Base-by-base conservation (phyloP, 2,113 vertebrate species). In the Acanthisitta chloris region DNA sequence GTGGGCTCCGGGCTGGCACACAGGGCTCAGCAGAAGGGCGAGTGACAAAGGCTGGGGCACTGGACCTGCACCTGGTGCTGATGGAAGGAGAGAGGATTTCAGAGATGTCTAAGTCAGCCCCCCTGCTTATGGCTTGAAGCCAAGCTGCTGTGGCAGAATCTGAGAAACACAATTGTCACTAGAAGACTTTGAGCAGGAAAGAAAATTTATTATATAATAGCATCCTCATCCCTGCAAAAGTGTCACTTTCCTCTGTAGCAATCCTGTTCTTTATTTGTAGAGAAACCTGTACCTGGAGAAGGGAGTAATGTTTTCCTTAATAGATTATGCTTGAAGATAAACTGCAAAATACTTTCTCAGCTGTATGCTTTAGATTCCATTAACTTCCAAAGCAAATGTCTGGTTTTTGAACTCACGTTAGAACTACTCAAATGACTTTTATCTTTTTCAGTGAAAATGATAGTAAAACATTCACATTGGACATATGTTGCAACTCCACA, bases 331-430 rank as follows among this genome's bases (percentile, higher is more conserved):
- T n/a, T 43, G 31, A 72, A 76, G 29, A 42, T 34, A 40, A 82
- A 19, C 46, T 93, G 52, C 48, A 95, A 93, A 97, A 88, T 90
- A 83, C 38, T 91, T 97, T 91, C 17, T 86, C 40, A 58, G 85
- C 79, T 88, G 15, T 81, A 28, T 40, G 81, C 84, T 93, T 92
- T 61, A 76, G 55, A 26, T 95, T 97, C 66, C 55, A 28, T 80
- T 95, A 93, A 51, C 78, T 92, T 96, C 59, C 62, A 79, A 51
- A 80, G 76, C 64, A 46, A 92, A 51, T 66, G 80, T 73, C 31
- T 62, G 25, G 21, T 66, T 78, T 92, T 72, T 88, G 58, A 94
- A 49, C 81, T 70, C 28, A 33, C 81, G 52, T 86, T 78, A 62
- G 52, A 84, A 58, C 40, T 86, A 54, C 52, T n/a, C 38, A 90